Evolutionary conservation across 2,888 invertebrate genomes (phyloP), one percentile per base, ranked within the genome.

Genomic region (Polia nebulosa): DNA sequence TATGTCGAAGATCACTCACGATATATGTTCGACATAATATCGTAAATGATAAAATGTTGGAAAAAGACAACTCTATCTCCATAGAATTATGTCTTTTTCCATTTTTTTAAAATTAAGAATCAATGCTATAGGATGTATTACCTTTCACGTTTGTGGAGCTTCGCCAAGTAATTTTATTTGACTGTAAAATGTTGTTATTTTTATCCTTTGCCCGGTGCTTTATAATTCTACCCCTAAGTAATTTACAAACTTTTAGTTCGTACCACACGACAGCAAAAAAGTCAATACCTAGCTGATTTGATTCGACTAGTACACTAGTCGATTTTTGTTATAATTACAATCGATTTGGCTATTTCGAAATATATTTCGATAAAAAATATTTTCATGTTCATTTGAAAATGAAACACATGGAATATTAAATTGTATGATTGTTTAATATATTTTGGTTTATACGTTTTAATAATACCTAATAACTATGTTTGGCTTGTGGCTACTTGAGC

Each of bases 401-500:
- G n/a, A n/a, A n/a, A n/a, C n/a, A 22, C 41, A 56, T 60, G 44
- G 15, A 51, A 63, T 55, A 63, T 53, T 36, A 74, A 68, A 72
- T 57, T 70, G 65, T 80, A 69, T 77, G 52, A 60, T 77, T 70
- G 58, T 78, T 83, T 72, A 66, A 62, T 68, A 66, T 55, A 67
- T 60, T 65, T 70, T 71, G 45, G 65, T 81, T 79, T 74, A 53
- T 66, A 29, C 67, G 58, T 71, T 76, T 68, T 72, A 59, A 56
- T 73, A 64, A 52, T 15, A 22, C 20, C 11, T 5, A 39, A 45
- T 41, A 9, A 68, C 25, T 52, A 55, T 72, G 71, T 69, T 64
- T 17, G 53, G 39, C 55, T 73, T 78, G 71, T 72, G 62, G 49
- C 25, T 65, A 62, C 60, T 78, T 76, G 76, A 76, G 64, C 41